Evolutionary conservation across 1,140 invertebrate species (phyloP), one percentile per base, ranked within the genome.

Genomic region (Macrobrachium rosenbergii): DNA sequence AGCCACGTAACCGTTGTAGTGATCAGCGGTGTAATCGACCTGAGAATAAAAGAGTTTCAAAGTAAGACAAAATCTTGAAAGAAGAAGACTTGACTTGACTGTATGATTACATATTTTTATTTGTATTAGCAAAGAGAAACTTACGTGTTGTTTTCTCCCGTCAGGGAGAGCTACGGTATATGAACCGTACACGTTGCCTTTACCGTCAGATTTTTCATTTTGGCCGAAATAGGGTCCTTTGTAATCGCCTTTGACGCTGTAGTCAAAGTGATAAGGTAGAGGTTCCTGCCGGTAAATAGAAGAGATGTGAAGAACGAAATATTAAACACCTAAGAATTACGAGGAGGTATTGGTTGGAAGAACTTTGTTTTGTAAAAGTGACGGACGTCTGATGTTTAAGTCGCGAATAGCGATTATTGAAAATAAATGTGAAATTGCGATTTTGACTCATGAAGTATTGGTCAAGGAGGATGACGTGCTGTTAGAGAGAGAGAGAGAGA

Each of bases 221-320:
- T 84, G 83, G n/a, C 83, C 83, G 23, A 67, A 84, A 43, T 78
- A 10, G 7, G 83, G 59, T 19, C 83, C 83, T 7, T 23, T 73
- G 62, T 78, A 78, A 72, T 84, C 83, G 19, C 77, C 83, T 59
- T 52, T 84, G 73, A 84, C 83, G 6, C 73, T 75, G 60, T 84
- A 84, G 58, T 63, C 28, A 64, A 78, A 84, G 19, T 21, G 21
- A 28, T 83, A 83, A 17, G 69, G 82, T 52, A 81, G 28, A 45
- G 63, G 67, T 28, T 17, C 58, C 82, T 83, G 64, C 16, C 12
- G n/a, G 59, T 10, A 28, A 80, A 60, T 28, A 16, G 28, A 59
- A n/a, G 77, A 6, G 19, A 79, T 23, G 1, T 19, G 23, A 12
- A 58, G 28, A 3, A 37, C 1, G 28, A 6, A n/a, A 37, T 37